phyloP scores from a whole-genome alignment of 2,888 invertebrate genomes.

The Erebia epiphron region DNA sequence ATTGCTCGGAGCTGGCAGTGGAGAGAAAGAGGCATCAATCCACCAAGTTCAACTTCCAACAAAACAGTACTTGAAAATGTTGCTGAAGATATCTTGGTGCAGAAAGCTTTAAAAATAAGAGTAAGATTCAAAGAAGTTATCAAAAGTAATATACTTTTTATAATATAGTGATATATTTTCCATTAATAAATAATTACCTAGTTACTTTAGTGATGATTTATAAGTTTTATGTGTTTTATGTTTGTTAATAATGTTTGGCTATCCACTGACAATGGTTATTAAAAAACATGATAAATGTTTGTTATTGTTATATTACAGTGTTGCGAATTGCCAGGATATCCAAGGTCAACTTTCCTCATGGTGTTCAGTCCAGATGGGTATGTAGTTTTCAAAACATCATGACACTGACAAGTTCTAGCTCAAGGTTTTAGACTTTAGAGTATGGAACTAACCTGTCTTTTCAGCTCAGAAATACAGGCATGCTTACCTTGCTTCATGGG shows the following conservation, averaged over 20 bases:
- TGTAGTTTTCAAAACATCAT: constrained; percentile 49
- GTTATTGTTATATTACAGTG: constrained; percentile 73
- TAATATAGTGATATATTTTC: not conserved
- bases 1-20: constrained; percentile 75
- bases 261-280: no score
- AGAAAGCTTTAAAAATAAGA: constrained; percentile 84
- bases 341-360: constrained; percentile 92
- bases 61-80: constrained; percentile 82
- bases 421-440: no score
- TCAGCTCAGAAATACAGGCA: no score
- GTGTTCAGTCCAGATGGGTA: constrained; percentile 95
- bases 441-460: no score
- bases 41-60: constrained; percentile 65
- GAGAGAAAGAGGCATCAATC: constrained; percentile 71
- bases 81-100: constrained; percentile 86
- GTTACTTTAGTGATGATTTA: no score
- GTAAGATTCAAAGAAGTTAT: constrained; percentile 61
- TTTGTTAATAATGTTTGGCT: no score
- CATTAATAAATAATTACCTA: not conserved
- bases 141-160: constrained; percentile 5
- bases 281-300: constrained; percentile 29
- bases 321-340: constrained; percentile 88
- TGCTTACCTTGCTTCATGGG: no score
- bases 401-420: no score
- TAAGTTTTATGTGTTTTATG: no score